Evolutionary conservation across 2,113 vertebrate genomes (phyloP).

Genomic region (Eolophus roseicapilla): DNA sequence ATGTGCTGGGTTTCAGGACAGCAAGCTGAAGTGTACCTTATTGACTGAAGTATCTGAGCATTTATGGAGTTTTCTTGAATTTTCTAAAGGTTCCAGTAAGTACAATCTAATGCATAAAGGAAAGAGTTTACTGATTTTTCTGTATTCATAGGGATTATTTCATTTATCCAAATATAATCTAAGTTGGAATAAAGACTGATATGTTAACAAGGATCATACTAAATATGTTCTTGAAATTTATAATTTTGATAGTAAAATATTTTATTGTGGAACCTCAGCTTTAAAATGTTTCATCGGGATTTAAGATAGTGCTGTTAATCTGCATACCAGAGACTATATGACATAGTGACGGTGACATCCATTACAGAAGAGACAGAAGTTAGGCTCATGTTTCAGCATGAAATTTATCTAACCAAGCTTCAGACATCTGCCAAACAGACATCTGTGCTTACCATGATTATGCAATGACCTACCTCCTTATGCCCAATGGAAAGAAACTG

Average conservation of each 20-base stretch:
- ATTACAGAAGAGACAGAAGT: neutral
- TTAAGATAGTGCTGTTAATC: neutral
- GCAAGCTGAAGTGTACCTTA: neutral
- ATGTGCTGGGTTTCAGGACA: neutral
- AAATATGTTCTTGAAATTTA: neutral
- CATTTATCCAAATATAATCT: neutral
- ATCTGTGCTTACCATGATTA: neutral
- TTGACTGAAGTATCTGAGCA: neutral
- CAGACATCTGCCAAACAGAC: neutral
- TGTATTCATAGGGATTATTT: neutral
- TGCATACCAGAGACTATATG: neutral
- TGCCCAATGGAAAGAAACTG: neutral
- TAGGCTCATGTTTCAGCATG: neutral
- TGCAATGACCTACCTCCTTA: neutral
- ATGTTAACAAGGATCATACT: neutral
- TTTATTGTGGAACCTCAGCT: neutral
- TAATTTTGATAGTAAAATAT: neutral
- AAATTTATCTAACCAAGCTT: neutral
- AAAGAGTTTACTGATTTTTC: neutral
- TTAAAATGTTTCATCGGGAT: fast-evolving
- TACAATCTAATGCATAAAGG: neutral
- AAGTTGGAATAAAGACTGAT: neutral
- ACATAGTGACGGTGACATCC: neutral
- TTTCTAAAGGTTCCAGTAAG: neutral
- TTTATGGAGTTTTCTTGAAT: neutral